Base-by-base conservation (phyloP, 2,888 invertebrate genomes). In the Hydroisotoma schaefferi region DNA sequence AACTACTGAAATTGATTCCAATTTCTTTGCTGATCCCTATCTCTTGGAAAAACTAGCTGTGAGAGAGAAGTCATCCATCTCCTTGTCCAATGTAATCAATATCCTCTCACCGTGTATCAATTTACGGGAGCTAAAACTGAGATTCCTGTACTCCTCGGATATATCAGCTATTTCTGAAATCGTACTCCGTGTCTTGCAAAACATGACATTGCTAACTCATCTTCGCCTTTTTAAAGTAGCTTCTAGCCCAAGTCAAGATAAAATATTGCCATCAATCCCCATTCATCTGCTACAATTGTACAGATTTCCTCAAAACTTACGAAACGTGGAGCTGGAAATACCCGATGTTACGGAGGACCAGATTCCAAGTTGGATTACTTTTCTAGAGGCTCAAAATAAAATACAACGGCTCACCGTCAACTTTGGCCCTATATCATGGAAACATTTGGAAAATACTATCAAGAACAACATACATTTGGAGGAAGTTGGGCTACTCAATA, bases 1-100 rank as follows among this genome's bases (percentile, higher is more conserved):
- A 28, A 33, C 53, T 23, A 20, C 48, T 37, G 54, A 53, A 6
- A 60, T 63, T 25, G 57, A 57, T 28, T 38, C 33, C 12, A 55
- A 57, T 22, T 63, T 63, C 29, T 52, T 63, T 22, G 44, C 56
- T 23, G 58, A 63, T 23, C 60, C 63, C n/a, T 54, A 43, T 40
- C 26, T 57, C 10, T 54, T 63, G 33, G 10, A 48, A 23, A 38
- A 26, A n/a, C 18, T 63, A 26, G 60, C 59, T 26, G 55, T 63
- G 8, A 44, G 57, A 25, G 63, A 59, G 55, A 25, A 25, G 20
- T 44, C 44, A n/a, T 49, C 51, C n/a, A 60, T 60, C 20, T 54
- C 57, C n/a, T 43, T 60, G 20, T 51, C 52, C 23, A 60, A 55
- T 52, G 29, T 63, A 5, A 29, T 38, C 29, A 46, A 57, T n/a